phyloP scores from a whole-genome alignment of 2,888 invertebrate genomes.

The Ophion obscuratus region DNA sequence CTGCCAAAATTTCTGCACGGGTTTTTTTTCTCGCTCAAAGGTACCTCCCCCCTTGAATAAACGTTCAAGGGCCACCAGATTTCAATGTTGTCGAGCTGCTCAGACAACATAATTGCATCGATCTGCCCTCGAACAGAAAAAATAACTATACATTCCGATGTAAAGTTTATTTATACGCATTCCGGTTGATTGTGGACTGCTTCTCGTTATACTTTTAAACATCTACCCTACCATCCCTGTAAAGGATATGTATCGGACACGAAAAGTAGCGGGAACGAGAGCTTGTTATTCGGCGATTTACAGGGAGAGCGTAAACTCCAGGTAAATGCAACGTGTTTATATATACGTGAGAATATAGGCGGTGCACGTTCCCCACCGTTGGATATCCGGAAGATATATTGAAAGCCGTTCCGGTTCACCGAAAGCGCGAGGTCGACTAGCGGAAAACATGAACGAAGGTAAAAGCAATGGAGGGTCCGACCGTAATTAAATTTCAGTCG shows the following conservation, averaged over 20 bases:
- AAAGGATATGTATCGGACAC: neutral
- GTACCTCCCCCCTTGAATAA: too few relatives aligned
- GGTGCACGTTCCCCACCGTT: conserved; percentile 15
- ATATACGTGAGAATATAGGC: conserved; percentile 21
- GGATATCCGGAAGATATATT: conserved; percentile 63
- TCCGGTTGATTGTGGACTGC: neutral
- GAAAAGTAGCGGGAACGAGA: conserved; percentile 41
- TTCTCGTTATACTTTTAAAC: neutral
- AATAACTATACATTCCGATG: too few relatives aligned
- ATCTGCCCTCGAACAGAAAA: too few relatives aligned
- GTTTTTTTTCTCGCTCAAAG: too few relatives aligned
- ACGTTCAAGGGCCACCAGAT: neutral
- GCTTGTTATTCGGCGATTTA: conserved; percentile 24
- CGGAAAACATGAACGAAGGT: conserved; percentile 22
- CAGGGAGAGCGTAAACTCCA: conserved; percentile 10
- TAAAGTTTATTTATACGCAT: neutral
- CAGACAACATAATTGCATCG: too few relatives aligned
- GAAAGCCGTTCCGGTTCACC: conserved; percentile 62
- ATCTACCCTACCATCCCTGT: neutral
- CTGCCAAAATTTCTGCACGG: too few relatives aligned
- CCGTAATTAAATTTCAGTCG: conserved; percentile 78
- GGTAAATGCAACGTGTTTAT: conserved; percentile 28
- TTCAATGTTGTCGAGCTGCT: neutral
- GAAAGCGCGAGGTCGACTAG: conserved; percentile 39
- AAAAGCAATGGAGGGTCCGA: conserved; percentile 41